phyloP scores from a whole-genome alignment of 2,888 invertebrate species.

The Mythimna albipuncta region DNA sequence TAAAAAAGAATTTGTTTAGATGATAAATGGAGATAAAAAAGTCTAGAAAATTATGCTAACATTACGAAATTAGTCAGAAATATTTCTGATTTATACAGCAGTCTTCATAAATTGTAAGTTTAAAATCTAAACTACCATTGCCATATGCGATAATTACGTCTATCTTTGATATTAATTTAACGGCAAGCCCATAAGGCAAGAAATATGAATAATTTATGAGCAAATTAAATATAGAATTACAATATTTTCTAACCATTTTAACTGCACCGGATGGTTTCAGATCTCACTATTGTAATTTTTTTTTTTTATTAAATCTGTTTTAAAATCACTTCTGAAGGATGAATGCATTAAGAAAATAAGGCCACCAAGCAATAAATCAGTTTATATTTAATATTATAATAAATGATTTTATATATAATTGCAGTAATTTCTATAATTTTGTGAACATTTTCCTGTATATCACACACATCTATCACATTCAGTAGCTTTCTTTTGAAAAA shows the following conservation, averaged over 20 bases:
- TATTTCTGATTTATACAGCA: constrained; percentile 23
- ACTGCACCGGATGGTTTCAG: constrained; percentile 29
- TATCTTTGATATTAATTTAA: constrained; percentile 62
- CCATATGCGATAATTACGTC: constrained; percentile 37
- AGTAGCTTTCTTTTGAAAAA: constrained; percentile 1
- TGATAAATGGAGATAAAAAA: not conserved
- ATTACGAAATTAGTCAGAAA: not conserved
- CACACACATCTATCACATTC: constrained; percentile 62
- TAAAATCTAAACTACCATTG: constrained; percentile 45
- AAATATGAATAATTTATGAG: constrained; percentile 66
- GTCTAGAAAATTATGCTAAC: not conserved
- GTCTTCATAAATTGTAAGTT: constrained; percentile 28
- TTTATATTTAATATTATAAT: constrained; percentile 22
- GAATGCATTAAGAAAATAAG: constrained; percentile 42
- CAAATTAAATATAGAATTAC: constrained; percentile 53
- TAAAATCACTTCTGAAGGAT: constrained; percentile 6
- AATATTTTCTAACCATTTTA: constrained; percentile 18
- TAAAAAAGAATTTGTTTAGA: not conserved
- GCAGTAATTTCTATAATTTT: constrained; percentile 39
- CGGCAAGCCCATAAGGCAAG: constrained; percentile 76
- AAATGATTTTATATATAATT: constrained; percentile 24
- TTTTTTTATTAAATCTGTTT: not conserved
- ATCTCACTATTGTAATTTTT: constrained; percentile 48
- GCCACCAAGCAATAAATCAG: constrained; percentile 30
- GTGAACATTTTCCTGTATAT: constrained; percentile 47